Conservation (phyloP, 2,888 invertebrate species). For the Cremastobaeus sp. region DNA sequence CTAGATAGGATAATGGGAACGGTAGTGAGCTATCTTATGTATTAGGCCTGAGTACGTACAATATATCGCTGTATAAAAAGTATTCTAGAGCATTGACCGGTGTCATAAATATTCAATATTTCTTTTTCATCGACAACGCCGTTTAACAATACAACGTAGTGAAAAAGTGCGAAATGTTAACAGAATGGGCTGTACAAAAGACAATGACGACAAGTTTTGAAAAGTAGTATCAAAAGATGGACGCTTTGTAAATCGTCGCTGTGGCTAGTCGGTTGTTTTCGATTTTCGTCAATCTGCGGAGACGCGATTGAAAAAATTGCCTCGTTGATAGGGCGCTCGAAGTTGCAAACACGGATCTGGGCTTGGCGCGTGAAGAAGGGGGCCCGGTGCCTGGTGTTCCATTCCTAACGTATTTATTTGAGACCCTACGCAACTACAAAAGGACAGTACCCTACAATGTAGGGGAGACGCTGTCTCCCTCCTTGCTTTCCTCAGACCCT, state of each 20-base stretch:
- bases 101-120: constrained; percentile 11
- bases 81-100: neutral
- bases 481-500: constrained; percentile 60
- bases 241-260: constrained; percentile 6
- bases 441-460: constrained; percentile 70
- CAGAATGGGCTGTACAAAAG: constrained; percentile 1
- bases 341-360: constrained; percentile 64
- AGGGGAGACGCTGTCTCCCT: constrained; percentile 64
- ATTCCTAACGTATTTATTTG: constrained; percentile 77
- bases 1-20: neutral
- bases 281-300: constrained; percentile 9
- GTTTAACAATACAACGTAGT: constrained; percentile 1
- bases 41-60: neutral
- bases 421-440: constrained; percentile 74
- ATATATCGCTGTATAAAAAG: neutral
- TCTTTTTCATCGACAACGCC: neutral
- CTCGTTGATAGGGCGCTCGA: constrained; percentile 42
- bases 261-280: neutral
- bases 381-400: constrained; percentile 74
- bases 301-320: constrained; percentile 26
- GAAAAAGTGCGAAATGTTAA: constrained; percentile 16
- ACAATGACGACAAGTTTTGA: constrained; percentile 22
- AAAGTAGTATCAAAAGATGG: constrained; percentile 16
- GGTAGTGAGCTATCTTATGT: neutral
- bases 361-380: constrained; percentile 66